Evolutionary conservation across 2,797 vertebrate genomes (phyloP).

Genomic region (Rhodeus uyekii): DNA sequence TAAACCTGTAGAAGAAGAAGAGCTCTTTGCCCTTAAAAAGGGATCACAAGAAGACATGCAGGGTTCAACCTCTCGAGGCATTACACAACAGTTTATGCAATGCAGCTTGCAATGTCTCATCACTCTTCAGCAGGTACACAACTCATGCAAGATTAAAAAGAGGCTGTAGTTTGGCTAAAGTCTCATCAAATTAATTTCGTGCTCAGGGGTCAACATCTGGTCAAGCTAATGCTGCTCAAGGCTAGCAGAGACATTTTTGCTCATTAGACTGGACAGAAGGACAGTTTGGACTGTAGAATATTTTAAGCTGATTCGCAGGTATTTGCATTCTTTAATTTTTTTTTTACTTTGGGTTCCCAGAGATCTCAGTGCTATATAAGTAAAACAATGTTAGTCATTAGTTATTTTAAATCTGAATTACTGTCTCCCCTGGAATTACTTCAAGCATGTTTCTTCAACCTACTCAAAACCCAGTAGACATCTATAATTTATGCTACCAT

Average conservation of each 20-base stretch:
- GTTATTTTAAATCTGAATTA: background rate
- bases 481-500: background rate
- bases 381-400: background rate
- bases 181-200: conserved; percentile 45
- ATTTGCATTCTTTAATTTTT: background rate
- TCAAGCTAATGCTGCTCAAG: conserved; percentile 25
- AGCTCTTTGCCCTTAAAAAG: conserved; percentile 18
- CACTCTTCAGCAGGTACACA: conserved; percentile 40
- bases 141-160: conserved; percentile 54
- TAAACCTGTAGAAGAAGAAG: background rate
- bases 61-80: conserved; percentile 5
- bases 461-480: background rate
- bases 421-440: background rate
- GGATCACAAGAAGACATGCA: conserved; percentile 17
- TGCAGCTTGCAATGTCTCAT: conserved; percentile 20
- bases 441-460: too few species aligned
- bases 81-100: conserved; percentile 50
- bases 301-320: background rate
- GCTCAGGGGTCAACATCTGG: conserved; percentile 50
- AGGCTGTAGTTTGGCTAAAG: conserved; percentile 28
- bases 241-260: conserved; percentile 9
- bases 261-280: background rate
- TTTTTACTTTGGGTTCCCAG: background rate
- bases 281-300: background rate
- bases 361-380: background rate